A percentile compares a stretch with the other conserved stretches of the same genome.
phyloP scores from a whole-genome alignment of 2,888 invertebrate species.

The Helleia helle region DNA sequence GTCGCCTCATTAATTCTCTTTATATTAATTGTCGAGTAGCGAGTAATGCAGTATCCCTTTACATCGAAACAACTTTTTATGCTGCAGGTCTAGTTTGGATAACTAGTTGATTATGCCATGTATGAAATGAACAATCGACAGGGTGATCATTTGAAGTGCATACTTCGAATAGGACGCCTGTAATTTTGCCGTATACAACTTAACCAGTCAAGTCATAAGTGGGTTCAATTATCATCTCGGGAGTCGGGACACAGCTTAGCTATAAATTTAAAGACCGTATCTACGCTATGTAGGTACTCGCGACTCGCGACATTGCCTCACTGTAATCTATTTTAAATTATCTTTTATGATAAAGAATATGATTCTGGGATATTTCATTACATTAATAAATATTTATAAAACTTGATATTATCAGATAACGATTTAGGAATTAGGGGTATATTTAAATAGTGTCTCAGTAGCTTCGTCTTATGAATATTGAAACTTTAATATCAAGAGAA shows the following conservation, averaged over 20 bases:
- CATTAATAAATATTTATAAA: background rate
- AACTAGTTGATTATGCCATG: slow-evolving; percentile 20
- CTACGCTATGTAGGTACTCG: background rate
- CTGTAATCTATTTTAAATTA: slow-evolving; percentile 5
- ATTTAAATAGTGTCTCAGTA: too few relatives aligned
- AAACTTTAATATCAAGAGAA: too few relatives aligned
- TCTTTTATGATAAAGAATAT: background rate
- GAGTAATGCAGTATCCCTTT: slow-evolving; percentile 44
- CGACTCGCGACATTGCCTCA: background rate
- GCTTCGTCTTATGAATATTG: too few relatives aligned
- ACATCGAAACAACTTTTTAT: slow-evolving; percentile 46
- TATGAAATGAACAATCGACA: slow-evolving; percentile 19
- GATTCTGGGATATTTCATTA: background rate
- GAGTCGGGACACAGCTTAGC: background rate
- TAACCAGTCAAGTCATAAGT: slow-evolving; percentile 13
- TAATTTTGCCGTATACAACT: slow-evolving; percentile 15
- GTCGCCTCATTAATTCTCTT: slow-evolving; percentile 36
- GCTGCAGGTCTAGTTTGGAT: slow-evolving; percentile 26
- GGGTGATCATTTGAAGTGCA: slow-evolving; percentile 20
- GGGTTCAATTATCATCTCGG: slow-evolving; percentile 12
- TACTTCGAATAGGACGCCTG: slow-evolving; percentile 15
- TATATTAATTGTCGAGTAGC: slow-evolving; percentile 42
- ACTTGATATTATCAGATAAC: background rate
- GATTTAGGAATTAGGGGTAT: too few relatives aligned
- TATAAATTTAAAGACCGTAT: slow-evolving; percentile 11